Conservation (phyloP, 2,113 vertebrate species). For the Abramis brama region DNA sequence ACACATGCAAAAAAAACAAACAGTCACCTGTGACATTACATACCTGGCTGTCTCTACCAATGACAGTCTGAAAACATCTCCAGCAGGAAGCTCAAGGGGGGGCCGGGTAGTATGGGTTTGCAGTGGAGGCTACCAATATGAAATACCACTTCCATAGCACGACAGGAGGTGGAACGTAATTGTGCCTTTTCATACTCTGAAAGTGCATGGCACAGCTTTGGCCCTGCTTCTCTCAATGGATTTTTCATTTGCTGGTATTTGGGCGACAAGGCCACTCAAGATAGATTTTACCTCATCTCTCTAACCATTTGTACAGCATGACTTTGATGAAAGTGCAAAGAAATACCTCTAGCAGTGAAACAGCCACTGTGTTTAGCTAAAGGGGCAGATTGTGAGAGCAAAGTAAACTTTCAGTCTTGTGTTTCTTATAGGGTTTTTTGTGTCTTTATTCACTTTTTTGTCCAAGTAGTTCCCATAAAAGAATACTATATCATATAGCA, state of each 20-base stretch:
- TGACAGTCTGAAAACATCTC: slow-evolving; percentile 47
- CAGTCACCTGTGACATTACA: neutral
- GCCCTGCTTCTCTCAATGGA: slow-evolving; percentile 64
- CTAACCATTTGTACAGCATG: slow-evolving; percentile 53
- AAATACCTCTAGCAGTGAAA: slow-evolving; percentile 55
- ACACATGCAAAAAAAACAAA: slow-evolving; percentile 29
- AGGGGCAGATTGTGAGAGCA: slow-evolving; percentile 54
- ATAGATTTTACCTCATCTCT: slow-evolving; percentile 66
- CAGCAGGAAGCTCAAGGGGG: slow-evolving; percentile 67
- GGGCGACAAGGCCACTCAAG: slow-evolving; percentile 64
- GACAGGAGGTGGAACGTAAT: slow-evolving; percentile 68
- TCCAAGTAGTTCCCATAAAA: neutral
- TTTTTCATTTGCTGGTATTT: slow-evolving; percentile 74
- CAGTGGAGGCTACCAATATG: slow-evolving; percentile 64
- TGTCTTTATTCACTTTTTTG: slow-evolving; percentile 1
- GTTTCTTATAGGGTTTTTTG: neutral
- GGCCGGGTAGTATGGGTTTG: slow-evolving; percentile 55
- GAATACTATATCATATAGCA: neutral
- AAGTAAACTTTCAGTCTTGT: slow-evolving; percentile 10
- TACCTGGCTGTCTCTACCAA: neutral
- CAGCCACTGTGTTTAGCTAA: slow-evolving; percentile 53
- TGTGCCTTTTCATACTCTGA: slow-evolving; percentile 72
- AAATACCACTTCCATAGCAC: slow-evolving; percentile 69
- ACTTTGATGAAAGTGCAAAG: slow-evolving; percentile 56
- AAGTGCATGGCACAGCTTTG: slow-evolving; percentile 70